Base-by-base conservation (phyloP, 1,140 invertebrate genomes). In the Hyposmocoma kahamanoa region DNA sequence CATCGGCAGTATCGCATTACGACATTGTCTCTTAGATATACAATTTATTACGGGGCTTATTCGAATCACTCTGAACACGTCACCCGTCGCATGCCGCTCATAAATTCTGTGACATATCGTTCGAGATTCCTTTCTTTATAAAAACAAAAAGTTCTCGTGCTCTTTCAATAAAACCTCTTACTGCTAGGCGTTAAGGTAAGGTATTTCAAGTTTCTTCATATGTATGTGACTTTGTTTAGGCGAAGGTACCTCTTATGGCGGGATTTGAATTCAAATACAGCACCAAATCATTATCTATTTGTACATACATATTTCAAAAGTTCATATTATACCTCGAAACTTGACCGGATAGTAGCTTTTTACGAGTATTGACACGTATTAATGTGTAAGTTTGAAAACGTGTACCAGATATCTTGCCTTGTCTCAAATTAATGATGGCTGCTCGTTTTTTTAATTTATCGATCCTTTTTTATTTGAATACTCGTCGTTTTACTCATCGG, bases 71-170 rank as follows among this genome's bases (percentile, higher is more conserved):
- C 63, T 58, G 43, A 60, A 68, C 64, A 62, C 67, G 73, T 77
- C 72, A 76, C 50, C 46, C 54, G 55, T 63, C 64, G 59, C 51
- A 55, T 56, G 60, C 47, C 56, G 47, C 64, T 77, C 69, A 71
- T 74, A 78, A 78, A 78, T 72, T 72, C 42, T 59, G 58, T 75
- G 74, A 75, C 72, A 74, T 78, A 73, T 71, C 67, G 74, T 55
- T 50, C 61, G 62, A 64, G 55, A 64, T 69, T 62, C 47, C 41
- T 71, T 74, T 74, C 59, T 66, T 47, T 67, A 58, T 62, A 62
- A 70, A 63, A 66, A 55, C 55, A 54, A 28, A 20, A 47, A 38
- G n/a, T n/a, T n/a, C n/a, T n/a, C n/a, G n/a, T n/a, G n/a, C n/a
- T n/a, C n/a, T n/a, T n/a, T n/a, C n/a, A n/a, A n/a, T n/a, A n/a